Conservation (phyloP, 2,888 invertebrate species). For the Lepidocyrtoides sp. region DNA sequence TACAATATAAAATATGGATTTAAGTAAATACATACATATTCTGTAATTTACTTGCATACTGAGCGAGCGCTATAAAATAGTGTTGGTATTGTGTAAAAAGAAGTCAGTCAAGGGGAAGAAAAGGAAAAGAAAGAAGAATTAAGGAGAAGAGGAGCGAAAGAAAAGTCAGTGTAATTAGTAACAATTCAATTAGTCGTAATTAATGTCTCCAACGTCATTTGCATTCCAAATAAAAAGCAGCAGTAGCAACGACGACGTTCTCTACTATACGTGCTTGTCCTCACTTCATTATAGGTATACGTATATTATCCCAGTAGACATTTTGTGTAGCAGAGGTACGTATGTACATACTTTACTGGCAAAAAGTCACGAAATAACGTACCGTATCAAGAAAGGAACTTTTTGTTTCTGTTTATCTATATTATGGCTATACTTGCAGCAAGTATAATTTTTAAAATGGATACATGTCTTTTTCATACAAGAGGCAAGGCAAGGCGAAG, state of each 20-base stretch:
- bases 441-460: neutral
- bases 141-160: constrained; percentile 82
- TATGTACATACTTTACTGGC: constrained; percentile 10
- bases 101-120: constrained; percentile 79
- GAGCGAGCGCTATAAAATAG: neutral
- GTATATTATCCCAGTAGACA: constrained; percentile 3
- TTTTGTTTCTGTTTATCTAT: neutral
- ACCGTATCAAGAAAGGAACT: constrained; percentile 19
- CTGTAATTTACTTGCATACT: neutral
- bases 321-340: neutral
- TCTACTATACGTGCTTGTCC: constrained; percentile 31
- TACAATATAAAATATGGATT: constrained; percentile 9
- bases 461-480: neutral
- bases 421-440: no score
- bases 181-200: constrained; percentile 86
- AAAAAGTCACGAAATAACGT: constrained; percentile 52
- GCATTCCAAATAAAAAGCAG: constrained; percentile 83
- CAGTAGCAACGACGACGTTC: constrained; percentile 43
- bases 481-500: neutral
- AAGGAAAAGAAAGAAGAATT: constrained; percentile 71
- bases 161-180: constrained; percentile 85
- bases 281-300: no score
- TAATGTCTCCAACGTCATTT: constrained; percentile 85
- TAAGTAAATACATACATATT: neutral
- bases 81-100: constrained; percentile 53